These are phyloP conservation scores for Perca schrenkii DNA, from an alignment of 2,113 vertebrate species.

Conservation along the genomic window DNA sequence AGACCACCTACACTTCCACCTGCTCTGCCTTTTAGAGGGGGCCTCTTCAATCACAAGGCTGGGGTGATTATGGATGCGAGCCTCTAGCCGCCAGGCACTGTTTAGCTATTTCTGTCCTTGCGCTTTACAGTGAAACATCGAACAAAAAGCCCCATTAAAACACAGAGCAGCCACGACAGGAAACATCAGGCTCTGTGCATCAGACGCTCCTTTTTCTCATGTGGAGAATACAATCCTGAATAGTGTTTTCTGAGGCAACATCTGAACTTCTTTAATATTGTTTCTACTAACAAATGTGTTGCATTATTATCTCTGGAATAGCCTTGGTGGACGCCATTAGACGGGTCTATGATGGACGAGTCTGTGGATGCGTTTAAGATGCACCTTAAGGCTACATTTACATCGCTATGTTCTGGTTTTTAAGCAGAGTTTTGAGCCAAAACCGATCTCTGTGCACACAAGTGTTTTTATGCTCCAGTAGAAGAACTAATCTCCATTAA, in stretches of 20 bases:
- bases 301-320: neutral
- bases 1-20: constrained; percentile 84
- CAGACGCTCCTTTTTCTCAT: constrained; percentile 16
- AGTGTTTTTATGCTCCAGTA: no score
- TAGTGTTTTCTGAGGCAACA: neutral
- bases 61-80: constrained; percentile 80
- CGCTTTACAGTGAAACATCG: constrained; percentile 62
- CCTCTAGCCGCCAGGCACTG: constrained; percentile 73
- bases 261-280: neutral
- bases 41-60: constrained; percentile 78
- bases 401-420: no score
- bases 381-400: no score
- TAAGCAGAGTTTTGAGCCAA: no score
- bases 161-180: constrained; percentile 52
- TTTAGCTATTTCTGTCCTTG: constrained; percentile 82
- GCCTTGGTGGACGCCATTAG: no score
- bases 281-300: neutral
- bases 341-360: no score
- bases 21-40: constrained; percentile 77
- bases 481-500: no score
- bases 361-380: no score
- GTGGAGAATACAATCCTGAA: constrained; percentile 8
- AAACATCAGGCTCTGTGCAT: constrained; percentile 42
- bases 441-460: no score
- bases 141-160: constrained; percentile 69